Evolutionary conservation across 2,797 vertebrate genomes (phyloP).

Genomic region (Paramormyrops hopkinsi): DNA sequence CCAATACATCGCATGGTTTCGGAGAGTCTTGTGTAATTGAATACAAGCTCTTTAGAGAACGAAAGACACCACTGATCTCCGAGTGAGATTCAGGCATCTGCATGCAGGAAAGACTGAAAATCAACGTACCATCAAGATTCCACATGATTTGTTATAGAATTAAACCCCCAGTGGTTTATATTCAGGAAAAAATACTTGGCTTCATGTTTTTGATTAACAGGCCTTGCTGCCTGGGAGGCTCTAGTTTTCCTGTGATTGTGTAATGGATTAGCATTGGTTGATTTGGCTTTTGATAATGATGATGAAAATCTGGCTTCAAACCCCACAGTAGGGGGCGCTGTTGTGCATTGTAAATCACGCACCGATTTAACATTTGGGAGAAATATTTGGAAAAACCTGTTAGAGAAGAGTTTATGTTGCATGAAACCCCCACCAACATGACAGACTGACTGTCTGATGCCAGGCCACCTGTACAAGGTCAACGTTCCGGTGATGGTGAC

Average conservation of each 20-base stretch:
- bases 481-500: conserved; percentile 86
- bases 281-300: neutral
- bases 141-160: neutral
- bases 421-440: neutral
- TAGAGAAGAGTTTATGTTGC: neutral
- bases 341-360: neutral
- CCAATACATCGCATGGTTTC: neutral
- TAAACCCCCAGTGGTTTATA: neutral
- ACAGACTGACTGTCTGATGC: neutral
- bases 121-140: neutral
- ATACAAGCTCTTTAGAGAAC: neutral
- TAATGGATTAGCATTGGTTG: neutral
- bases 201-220: neutral
- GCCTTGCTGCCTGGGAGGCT: neutral
- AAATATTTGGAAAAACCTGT: neutral
- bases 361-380: neutral
- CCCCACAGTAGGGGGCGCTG: neutral
- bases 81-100: neutral
- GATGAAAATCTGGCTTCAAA: neutral
- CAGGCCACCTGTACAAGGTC: conserved; percentile 91
- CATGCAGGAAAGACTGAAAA: neutral
- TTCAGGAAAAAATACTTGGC: neutral
- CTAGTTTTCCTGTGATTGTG: neutral
- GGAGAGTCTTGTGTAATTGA: neutral
- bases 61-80: neutral